phyloP scores from a whole-genome alignment of 2,797 vertebrate species.

The Bovichtus diacanthus region DNA sequence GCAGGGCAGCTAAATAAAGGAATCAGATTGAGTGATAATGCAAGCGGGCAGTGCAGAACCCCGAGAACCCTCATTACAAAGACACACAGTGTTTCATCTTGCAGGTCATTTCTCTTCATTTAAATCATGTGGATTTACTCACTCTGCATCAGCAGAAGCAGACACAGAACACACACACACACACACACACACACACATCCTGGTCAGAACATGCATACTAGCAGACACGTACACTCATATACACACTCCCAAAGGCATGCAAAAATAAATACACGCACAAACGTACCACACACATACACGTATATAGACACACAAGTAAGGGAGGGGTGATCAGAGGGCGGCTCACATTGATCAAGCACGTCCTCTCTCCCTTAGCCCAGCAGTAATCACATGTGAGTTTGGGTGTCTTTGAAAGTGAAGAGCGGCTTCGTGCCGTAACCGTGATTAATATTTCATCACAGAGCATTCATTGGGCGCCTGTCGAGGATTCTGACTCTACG shows the following conservation, averaged over 20 bases:
- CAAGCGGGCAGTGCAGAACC: constrained; percentile 58
- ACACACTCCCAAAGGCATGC: constrained; percentile 11
- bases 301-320: constrained; percentile 20
- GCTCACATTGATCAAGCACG: constrained; percentile 86
- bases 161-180: constrained; percentile 14
- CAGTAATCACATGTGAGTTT: constrained; percentile 93
- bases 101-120: constrained; percentile 86
- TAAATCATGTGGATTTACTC: constrained; percentile 85
- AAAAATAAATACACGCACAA: constrained; percentile 30
- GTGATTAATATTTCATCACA: constrained; percentile 99
- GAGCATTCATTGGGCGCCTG: constrained; percentile 94
- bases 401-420: constrained; percentile 93
- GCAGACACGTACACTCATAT: background rate
- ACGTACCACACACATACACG: constrained; percentile 29
- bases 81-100: constrained; percentile 72
- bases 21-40: constrained; percentile 71
- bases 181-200: constrained; percentile 2
- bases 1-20: constrained; percentile 74
- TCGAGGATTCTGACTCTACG: constrained; percentile 91
- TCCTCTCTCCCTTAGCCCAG: constrained; percentile 80
- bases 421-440: constrained; percentile 92
- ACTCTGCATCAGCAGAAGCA: constrained; percentile 62
- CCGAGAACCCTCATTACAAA: constrained; percentile 76
- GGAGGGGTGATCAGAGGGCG: constrained; percentile 87
- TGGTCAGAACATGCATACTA: background rate